Percentiles rank a stretch among this genome's conserved stretches.
Evolutionary conservation across 2,888 invertebrate species (phyloP).

Genomic region (Druceiella hillmani): DNA sequence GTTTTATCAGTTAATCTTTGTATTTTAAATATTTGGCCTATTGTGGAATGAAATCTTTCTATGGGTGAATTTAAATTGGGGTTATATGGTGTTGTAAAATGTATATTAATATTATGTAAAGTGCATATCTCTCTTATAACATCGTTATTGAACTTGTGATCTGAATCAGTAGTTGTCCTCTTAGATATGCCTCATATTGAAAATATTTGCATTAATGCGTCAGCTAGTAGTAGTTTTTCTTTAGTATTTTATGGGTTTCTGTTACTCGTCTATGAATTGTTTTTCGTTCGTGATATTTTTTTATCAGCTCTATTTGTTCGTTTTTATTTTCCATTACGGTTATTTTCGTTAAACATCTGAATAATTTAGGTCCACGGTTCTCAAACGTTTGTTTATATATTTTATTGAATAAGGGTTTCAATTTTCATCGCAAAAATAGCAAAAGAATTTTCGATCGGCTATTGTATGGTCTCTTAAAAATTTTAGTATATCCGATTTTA

Average conservation of each 20-base stretch:
- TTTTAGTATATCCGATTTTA: constrained; percentile 15
- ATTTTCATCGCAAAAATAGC: no score
- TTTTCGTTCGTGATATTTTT: constrained; percentile 20
- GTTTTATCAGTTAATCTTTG: constrained; percentile 7
- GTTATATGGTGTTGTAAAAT: constrained; percentile 18
- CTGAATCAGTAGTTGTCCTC: constrained; percentile 11
- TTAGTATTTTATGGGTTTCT: constrained; percentile 20
- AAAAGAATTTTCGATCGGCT: no score
- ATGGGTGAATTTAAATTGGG: constrained; percentile 18
- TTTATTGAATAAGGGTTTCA: constrained; percentile 18
- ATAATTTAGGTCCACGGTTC: constrained; percentile 22
- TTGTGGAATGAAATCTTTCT: constrained; percentile 21
- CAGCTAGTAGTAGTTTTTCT: constrained; percentile 21
- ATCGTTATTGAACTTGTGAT: constrained; percentile 15
- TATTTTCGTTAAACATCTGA: constrained; percentile 19
- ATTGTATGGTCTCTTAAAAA: no score
- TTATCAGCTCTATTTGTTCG: constrained; percentile 14
- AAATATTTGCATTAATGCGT: constrained; percentile 7
- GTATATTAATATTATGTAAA: constrained; percentile 18
- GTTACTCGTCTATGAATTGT: constrained; percentile 17
- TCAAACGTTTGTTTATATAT: constrained; percentile 20
- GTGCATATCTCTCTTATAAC: constrained; percentile 19
- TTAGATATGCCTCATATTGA: constrained; percentile 8
- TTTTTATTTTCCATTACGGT: constrained; percentile 19
- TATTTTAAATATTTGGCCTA: constrained; percentile 15